Evolutionary conservation across 37 sponge, comb jelly and placozoan genomes (phyloP).

Genomic region (Geodia barretti): DNA sequence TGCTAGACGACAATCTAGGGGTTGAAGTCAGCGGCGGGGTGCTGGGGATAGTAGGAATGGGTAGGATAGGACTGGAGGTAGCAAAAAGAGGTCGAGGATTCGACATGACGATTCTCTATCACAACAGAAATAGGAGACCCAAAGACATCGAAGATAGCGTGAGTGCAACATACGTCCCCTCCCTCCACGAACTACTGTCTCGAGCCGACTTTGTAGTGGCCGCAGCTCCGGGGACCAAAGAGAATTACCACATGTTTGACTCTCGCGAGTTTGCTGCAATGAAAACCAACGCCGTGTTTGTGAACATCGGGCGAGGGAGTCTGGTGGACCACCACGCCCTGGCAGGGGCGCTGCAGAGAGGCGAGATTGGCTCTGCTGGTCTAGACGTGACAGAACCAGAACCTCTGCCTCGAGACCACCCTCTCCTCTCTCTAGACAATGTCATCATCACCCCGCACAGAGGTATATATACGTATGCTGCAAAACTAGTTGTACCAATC

Average conservation of each 20-base stretch:
- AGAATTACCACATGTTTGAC: constrained; percentile 66
- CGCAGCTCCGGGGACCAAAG: constrained; percentile 44
- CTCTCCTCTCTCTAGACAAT: constrained; percentile 64
- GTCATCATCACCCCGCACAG: constrained; percentile 79
- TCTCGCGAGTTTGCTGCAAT: constrained; percentile 56
- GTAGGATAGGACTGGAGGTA: constrained; percentile 74
- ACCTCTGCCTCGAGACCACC: constrained; percentile 82
- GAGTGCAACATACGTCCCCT: constrained; percentile 43
- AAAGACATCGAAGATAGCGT: constrained; percentile 28
- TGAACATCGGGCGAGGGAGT: constrained; percentile 72
- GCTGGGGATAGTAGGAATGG: constrained; percentile 87
- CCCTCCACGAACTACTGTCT: constrained; percentile 49
- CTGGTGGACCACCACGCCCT: constrained; percentile 90
- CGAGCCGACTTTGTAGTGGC: constrained; percentile 77
- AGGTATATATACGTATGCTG: constrained; percentile 6
- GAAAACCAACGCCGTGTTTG: constrained; percentile 70
- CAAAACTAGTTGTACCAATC: too few relatives aligned
- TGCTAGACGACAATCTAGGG: constrained; percentile 31
- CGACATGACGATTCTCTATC: constrained; percentile 78
- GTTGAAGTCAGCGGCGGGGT: constrained; percentile 59
- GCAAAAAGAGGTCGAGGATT: constrained; percentile 79
- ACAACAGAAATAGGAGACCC: constrained; percentile 52
- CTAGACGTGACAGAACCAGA: constrained; percentile 88
- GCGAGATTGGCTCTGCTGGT: constrained; percentile 68
- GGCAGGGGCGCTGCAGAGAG: constrained; percentile 38